Conservation (phyloP, 1,140 invertebrate species). For the Drosophila cardini region DNA sequence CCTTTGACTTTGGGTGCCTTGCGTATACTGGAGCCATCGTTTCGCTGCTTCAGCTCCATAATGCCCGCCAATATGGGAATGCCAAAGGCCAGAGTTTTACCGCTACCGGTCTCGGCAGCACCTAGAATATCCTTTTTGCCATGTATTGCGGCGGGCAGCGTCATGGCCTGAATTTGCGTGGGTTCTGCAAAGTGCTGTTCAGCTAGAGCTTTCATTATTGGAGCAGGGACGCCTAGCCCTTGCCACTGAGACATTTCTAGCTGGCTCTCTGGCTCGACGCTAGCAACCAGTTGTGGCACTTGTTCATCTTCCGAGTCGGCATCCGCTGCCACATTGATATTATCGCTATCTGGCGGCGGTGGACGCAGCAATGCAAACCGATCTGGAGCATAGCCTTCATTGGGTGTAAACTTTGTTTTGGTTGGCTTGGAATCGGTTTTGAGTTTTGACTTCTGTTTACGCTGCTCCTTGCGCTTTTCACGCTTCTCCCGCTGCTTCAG, state of each 20-base stretch:
- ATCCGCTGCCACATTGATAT: slow-evolving; percentile 9
- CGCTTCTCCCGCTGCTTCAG: slow-evolving; percentile 66
- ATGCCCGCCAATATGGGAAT: slow-evolving; percentile 96
- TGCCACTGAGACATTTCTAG: slow-evolving; percentile 87
- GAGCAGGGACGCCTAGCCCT: slow-evolving; percentile 88
- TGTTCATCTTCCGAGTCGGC: slow-evolving; percentile 34
- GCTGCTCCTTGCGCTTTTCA: slow-evolving; percentile 63
- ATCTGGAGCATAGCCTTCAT: slow-evolving; percentile 57
- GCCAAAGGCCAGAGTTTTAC: slow-evolving; percentile 98
- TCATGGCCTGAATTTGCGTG: slow-evolving; percentile 92
- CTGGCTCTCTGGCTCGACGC: slow-evolving; percentile 41
- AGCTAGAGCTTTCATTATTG: slow-evolving; percentile 90
- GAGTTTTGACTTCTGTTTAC: slow-evolving; percentile 40
- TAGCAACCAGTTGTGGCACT: slow-evolving; percentile 35
- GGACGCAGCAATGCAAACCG: slow-evolving; percentile 69
- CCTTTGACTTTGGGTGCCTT: slow-evolving; percentile 84
- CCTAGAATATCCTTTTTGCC: slow-evolving; percentile 94
- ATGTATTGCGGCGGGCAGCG: slow-evolving; percentile 93
- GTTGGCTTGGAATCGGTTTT: slow-evolving; percentile 2
- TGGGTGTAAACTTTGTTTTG: slow-evolving; percentile 33
- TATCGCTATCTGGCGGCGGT: slow-evolving; percentile 41
- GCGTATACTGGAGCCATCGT: slow-evolving; percentile 59
- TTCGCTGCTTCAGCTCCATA: slow-evolving; percentile 88
- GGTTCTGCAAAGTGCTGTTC: slow-evolving; percentile 92
- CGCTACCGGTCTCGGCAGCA: slow-evolving; percentile 98